These are phyloP conservation scores for Menidia beryllina DNA, from an alignment of 2,113 vertebrate species.

Conservation along the genomic window DNA sequence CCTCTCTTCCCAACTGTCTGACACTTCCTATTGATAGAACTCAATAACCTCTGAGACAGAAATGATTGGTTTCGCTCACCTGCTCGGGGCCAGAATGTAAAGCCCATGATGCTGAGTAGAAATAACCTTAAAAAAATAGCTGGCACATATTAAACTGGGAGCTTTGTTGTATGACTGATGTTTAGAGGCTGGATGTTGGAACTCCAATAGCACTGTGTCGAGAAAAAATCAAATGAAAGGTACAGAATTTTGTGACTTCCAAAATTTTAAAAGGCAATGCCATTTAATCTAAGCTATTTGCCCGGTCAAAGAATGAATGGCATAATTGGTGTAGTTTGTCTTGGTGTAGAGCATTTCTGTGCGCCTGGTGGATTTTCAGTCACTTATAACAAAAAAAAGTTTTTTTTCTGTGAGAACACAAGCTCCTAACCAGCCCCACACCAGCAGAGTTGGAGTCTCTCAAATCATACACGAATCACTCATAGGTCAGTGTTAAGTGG, in stretches of 20 bases:
- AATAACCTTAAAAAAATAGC: slow-evolving; percentile 11
- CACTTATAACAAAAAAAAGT: too few relatives aligned
- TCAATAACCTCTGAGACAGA: slow-evolving; percentile 5
- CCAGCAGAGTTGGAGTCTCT: too few relatives aligned
- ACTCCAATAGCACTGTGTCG: not conserved
- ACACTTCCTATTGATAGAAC: slow-evolving; percentile 3
- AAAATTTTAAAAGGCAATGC: not conserved
- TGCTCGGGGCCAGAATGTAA: slow-evolving; percentile 1
- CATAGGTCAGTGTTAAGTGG: too few relatives aligned
- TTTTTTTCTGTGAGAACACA: too few relatives aligned
- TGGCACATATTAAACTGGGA: not conserved
- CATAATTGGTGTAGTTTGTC: too few relatives aligned
- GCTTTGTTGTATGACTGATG: not conserved
- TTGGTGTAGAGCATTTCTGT: too few relatives aligned
- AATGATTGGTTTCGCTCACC: not conserved
- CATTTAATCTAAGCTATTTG: not conserved
- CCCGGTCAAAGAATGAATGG: not conserved
- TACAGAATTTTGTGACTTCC: not conserved
- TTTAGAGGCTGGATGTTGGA: not conserved
- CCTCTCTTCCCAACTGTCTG: not conserved
- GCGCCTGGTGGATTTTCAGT: too few relatives aligned
- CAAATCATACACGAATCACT: too few relatives aligned
- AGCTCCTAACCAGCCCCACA: too few relatives aligned
- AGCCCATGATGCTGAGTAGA: slow-evolving; percentile 4
- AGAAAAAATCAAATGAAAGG: not conserved